Percentiles rank a stretch among this genome's conserved stretches.
Evolutionary conservation across 30 jellyfish, hydroid and myxozoan species (phyloP).

Genomic region (Cassiopea xamachana): DNA sequence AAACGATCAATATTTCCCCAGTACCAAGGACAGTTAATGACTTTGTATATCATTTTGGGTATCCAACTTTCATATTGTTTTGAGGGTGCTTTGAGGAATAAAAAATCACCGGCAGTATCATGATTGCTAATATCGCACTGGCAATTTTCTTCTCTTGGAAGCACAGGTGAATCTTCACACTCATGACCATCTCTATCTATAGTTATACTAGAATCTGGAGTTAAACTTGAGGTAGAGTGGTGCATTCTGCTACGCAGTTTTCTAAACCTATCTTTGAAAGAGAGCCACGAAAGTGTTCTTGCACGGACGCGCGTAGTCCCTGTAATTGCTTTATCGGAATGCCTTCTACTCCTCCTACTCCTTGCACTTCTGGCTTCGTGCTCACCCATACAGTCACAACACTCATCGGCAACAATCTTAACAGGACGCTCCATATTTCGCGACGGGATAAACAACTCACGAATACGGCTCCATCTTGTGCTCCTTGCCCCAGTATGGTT

Average conservation of each 20-base stretch:
- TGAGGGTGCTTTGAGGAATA: not conserved
- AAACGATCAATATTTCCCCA: constrained; percentile 75
- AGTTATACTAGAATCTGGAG: constrained; percentile 37
- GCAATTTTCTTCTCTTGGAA: constrained; percentile 23
- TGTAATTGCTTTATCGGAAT: too few species aligned
- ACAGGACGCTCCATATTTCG: constrained; percentile 11
- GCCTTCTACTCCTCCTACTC: too few species aligned
- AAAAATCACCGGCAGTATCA: constrained; percentile 14
- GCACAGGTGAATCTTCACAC: constrained; percentile 50
- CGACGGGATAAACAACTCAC: not conserved
- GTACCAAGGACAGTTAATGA: constrained; percentile 62
- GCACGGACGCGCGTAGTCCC: too few species aligned
- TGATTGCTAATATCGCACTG: not conserved
- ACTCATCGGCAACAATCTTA: not conserved
- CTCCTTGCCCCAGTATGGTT: not conserved
- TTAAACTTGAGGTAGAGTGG: not conserved
- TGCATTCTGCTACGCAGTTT: constrained; percentile 14
- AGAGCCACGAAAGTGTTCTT: constrained; percentile 42
- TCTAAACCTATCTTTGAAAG: constrained; percentile 25
- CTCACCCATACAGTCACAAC: not conserved
- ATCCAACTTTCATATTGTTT: constrained; percentile 16
- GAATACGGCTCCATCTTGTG: not conserved
- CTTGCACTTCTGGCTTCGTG: not conserved
- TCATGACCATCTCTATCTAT: constrained; percentile 53
- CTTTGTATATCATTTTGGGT: constrained; percentile 55